Percentiles rank a stretch among this genome's conserved stretches.
Evolutionary conservation across 2,797 vertebrate genomes (phyloP).

Genomic region (Myotis vivesi): DNA sequence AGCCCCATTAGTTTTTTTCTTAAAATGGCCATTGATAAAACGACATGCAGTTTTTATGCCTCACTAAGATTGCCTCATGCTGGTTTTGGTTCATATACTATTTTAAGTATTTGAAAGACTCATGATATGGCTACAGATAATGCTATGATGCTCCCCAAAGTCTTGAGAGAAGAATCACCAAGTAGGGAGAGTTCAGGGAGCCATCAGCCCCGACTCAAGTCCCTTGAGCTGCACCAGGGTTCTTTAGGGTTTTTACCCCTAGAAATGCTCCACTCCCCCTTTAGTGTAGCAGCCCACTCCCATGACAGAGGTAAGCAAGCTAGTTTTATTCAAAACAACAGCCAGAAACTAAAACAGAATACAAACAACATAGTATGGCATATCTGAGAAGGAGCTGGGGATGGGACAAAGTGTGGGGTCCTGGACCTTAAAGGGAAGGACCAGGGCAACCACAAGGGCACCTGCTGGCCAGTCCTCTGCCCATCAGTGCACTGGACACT

Average conservation of each 20-base stretch:
- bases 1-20: neutral
- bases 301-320: neutral
- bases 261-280: neutral
- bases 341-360: neutral
- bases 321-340: neutral
- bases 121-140: neutral
- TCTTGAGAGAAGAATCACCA: neutral
- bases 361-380: neutral
- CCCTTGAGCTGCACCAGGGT: neutral
- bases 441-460: neutral
- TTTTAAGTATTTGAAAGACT: neutral
- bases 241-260: neutral
- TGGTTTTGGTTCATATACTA: neutral
- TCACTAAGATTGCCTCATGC: neutral
- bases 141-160: fast-evolving
- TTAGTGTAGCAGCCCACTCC: neutral
- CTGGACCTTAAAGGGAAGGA: neutral
- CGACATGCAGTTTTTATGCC: neutral
- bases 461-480: neutral
- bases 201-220: neutral
- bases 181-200: neutral
- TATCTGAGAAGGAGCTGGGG: neutral
- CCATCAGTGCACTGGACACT: fast-evolving
- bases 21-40: neutral
- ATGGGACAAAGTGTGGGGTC: fast-evolving